Base-by-base conservation (phyloP, 2,113 vertebrate genomes). In the Canis aureus region DNA sequence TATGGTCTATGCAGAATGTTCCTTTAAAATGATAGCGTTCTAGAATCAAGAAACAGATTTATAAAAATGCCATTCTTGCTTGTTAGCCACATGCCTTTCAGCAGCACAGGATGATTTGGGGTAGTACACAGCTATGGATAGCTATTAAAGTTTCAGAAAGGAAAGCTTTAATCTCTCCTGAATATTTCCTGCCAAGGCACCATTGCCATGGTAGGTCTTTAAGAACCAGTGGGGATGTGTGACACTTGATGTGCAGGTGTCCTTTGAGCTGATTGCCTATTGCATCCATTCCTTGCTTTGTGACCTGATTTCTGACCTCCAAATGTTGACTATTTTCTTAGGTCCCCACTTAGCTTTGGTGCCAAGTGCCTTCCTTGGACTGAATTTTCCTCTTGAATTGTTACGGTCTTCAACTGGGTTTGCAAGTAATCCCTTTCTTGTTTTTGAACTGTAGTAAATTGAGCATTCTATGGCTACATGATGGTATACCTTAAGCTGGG, bases 1-100 rank as follows among this genome's bases (percentile, higher is more conserved):
- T 20, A 32, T 55, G 66, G 8, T 80, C 55, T 66, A 4, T 49
- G 80, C 32, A 51, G 6, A 91, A 96, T 73, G 11, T 60, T 55
- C 0, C 43, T 93, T 67, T 85, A 64, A 89, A 86, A 49, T 53
- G 25, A 81, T 3, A 86, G 8, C 43, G 85, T 74, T 74, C n/a
- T 86, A 59, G 55, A 90, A 67, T 5, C 79, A 57, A 95, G 90
- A 92, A 90, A 80, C 49, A 92, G 22, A 76, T 55, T 73, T 81
- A 67, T 64, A 7, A 57, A 71, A 92, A 17, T 20, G 11, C 12
- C n/a, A 23, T 85, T 53, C 13, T 81, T 8, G 25, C 62, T 69
- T 53, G 15, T n/a, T 78, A 84, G 78, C 62, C 85, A 11, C 32
- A 1, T 81, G 67, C 15, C 15, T 67, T 93, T 38, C n/a, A 86